These are phyloP conservation scores for Lasioglossum albipes DNA, from an alignment of 1,140 invertebrate species.

Conservation along the genomic window DNA sequence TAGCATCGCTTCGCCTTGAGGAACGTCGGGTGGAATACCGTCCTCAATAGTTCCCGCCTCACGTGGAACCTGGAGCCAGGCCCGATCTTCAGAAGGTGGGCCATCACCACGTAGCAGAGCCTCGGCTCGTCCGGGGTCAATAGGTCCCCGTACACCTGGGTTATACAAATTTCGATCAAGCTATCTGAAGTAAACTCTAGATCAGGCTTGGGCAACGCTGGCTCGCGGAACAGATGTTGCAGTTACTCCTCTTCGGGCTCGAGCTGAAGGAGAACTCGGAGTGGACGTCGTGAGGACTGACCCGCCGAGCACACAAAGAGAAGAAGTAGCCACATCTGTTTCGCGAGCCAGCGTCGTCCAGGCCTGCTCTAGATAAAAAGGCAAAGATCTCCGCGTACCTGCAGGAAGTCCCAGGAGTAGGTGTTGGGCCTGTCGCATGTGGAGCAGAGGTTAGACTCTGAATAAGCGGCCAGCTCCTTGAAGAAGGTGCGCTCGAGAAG, in stretches of 20 bases:
- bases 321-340: no score
- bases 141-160: slow-evolving; percentile 80
- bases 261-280: no score
- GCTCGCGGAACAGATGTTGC: no score
- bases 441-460: slow-evolving; percentile 60
- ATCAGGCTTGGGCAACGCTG: no score
- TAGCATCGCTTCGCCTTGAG: slow-evolving; percentile 80
- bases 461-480: slow-evolving; percentile 81
- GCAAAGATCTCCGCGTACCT: slow-evolving; percentile 81
- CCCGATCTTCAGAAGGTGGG: slow-evolving; percentile 82
- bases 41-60: slow-evolving; percentile 82
- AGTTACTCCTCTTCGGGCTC: no score
- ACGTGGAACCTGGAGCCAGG: slow-evolving; percentile 80
- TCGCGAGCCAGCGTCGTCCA: no score
- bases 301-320: no score
- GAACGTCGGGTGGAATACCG: slow-evolving; percentile 83
- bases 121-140: slow-evolving; percentile 81
- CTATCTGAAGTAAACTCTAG: no score
- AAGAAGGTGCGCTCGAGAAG: slow-evolving; percentile 83
- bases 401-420: slow-evolving; percentile 82
- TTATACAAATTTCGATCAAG: no score
- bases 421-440: slow-evolving; percentile 66
- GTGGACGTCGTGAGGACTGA: no score
- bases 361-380: no score
- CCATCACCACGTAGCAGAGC: slow-evolving; percentile 81